Percentiles rank a stretch among this genome's conserved stretches.
phyloP scores from a whole-genome alignment of 2,888 invertebrate species.

The Sarcophaga caerulescens region DNA sequence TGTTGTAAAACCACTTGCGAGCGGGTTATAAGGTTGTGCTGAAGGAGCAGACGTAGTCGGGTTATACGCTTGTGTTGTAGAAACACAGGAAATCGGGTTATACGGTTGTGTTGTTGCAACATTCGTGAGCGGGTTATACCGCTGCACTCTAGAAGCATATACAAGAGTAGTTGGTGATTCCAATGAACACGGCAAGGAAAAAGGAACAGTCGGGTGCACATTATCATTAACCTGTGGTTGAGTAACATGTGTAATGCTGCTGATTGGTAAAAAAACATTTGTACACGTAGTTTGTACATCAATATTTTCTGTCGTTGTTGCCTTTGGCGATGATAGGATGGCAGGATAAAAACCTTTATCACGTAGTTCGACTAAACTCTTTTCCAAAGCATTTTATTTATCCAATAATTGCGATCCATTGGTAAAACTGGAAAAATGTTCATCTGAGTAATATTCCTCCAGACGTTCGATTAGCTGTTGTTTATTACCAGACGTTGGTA shows the following conservation, averaged over 20 bases:
- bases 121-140: background rate
- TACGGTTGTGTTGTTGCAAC: background rate
- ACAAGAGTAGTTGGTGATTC: background rate
- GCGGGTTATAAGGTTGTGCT: background rate
- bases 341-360: background rate
- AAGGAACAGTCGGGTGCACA: background rate
- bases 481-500: constrained; percentile 26
- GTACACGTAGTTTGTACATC: too few relatives aligned
- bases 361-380: background rate
- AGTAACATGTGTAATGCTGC: too few relatives aligned
- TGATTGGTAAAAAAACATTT: background rate
- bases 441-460: constrained; percentile 6
- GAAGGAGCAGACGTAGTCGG: background rate
- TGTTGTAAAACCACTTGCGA: background rate
- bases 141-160: background rate
- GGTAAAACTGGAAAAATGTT: background rate
- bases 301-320: background rate
- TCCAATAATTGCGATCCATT: background rate
- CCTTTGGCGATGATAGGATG: background rate
- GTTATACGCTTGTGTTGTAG: background rate
- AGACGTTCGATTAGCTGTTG: background rate
- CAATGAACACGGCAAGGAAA: background rate
- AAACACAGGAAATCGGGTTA: background rate
- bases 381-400: constrained; percentile 3
- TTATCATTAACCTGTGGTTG: too few relatives aligned